A percentile compares a stretch with the other conserved stretches of the same genome.
Evolutionary conservation across 2,797 vertebrate species (phyloP).

Genomic region (Ptychobarbus kaznakovi): DNA sequence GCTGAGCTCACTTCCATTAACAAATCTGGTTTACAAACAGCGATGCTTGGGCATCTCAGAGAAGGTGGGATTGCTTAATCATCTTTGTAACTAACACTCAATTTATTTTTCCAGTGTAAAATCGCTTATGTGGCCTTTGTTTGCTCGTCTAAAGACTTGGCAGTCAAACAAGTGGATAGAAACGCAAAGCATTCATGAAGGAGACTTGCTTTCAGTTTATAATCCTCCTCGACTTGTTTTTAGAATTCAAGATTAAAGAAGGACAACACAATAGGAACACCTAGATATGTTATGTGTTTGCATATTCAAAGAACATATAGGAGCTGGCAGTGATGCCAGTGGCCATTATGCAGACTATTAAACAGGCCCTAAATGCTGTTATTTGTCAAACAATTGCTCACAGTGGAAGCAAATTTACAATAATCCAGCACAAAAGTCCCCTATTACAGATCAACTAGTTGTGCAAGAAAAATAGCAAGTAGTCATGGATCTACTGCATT

Average conservation of each 20-base stretch:
- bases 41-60: not conserved
- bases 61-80: constrained; percentile 20
- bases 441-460: not conserved
- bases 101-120: constrained; percentile 10
- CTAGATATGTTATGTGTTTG: not conserved
- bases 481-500: not conserved
- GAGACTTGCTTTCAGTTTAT: constrained; percentile 6
- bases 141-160: constrained; percentile 5
- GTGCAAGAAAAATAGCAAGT: not conserved
- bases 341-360: not conserved
- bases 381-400: not conserved
- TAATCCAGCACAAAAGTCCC: constrained; percentile 1
- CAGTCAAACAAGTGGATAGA: constrained; percentile 30
- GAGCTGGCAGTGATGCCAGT: not conserved
- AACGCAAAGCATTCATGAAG: constrained; percentile 26
- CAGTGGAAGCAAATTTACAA: not conserved
- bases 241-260: constrained; percentile 9
- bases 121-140: constrained; percentile 5
- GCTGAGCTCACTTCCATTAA: constrained; percentile 30
- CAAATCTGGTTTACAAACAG: constrained; percentile 46
- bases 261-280: not conserved
- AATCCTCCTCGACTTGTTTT: constrained; percentile 27
- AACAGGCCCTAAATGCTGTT: not conserved
- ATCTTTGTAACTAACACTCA: not conserved
- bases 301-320: not conserved